Evolutionary conservation across 2,113 vertebrate species (phyloP).

Genomic region (Herpailurus yagouaroundi): DNA sequence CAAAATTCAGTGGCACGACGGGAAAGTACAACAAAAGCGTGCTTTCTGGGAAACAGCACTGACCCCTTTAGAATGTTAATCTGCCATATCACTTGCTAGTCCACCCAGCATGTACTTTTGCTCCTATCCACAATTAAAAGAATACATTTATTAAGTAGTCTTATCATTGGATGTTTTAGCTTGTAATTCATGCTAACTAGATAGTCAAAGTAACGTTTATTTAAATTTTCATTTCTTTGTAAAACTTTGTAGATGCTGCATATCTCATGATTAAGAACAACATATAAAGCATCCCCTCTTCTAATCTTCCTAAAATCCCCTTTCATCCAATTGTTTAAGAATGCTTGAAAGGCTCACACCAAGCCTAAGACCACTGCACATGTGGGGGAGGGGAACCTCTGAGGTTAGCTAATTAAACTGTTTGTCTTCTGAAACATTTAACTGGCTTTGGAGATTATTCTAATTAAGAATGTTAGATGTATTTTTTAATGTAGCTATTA

Average conservation of each 20-base stretch:
- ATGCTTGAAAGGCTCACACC: conserved; percentile 98
- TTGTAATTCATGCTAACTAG: conserved; percentile 89
- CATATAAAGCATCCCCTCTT: conserved; percentile 95
- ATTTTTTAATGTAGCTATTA: conserved; percentile 92
- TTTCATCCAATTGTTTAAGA: conserved; percentile 99
- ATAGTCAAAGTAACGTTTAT: conserved; percentile 89
- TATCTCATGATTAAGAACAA: conserved; percentile 99
- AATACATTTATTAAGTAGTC: conserved; percentile 88
- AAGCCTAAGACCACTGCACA: conserved; percentile 91
- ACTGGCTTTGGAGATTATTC: conserved; percentile 94
- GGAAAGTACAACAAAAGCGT: conserved; percentile 93
- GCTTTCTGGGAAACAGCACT: conserved; percentile 93
- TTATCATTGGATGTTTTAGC: conserved; percentile 87
- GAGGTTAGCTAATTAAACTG: conserved; percentile 98
- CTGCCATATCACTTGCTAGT: conserved; percentile 91
- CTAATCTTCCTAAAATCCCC: conserved; percentile 99
- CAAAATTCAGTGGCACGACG: conserved; percentile 84
- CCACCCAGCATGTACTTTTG: conserved; percentile 88
- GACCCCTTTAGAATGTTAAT: conserved; percentile 95
- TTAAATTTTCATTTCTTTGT: conserved; percentile 87
- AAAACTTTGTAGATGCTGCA: conserved; percentile 89
- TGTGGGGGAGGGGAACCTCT: conserved; percentile 90
- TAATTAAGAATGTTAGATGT: conserved; percentile 91
- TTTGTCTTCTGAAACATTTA: conserved; percentile 96
- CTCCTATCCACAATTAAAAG: conserved; percentile 89